Evolutionary conservation across 2,888 invertebrate genomes (phyloP).

Genomic region (Epinotia demarniana): DNA sequence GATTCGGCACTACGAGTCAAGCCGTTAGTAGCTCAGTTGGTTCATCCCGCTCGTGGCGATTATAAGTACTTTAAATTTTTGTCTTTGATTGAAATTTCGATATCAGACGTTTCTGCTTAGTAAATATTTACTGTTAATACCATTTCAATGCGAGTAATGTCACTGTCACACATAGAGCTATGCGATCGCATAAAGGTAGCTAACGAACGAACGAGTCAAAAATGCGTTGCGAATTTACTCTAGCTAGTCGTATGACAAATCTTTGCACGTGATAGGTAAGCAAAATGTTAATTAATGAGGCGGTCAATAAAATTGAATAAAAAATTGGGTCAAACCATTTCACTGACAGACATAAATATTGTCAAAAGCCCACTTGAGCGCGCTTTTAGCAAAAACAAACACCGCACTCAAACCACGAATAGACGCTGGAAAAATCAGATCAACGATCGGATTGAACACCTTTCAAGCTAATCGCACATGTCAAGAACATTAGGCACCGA

Average conservation of each 20-base stretch:
- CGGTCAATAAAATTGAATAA: background rate
- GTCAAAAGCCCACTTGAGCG: background rate
- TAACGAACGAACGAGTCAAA: background rate
- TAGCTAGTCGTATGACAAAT: background rate
- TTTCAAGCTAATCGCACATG: slow-evolving; percentile 57
- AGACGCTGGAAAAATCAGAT: slow-evolving; percentile 21
- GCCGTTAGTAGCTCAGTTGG: too few species aligned
- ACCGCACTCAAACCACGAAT: slow-evolving; percentile 17
- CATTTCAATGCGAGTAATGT: too few species aligned
- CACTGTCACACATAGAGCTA: background rate
- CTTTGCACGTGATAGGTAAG: background rate
- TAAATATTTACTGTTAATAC: too few species aligned
- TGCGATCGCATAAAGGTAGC: background rate
- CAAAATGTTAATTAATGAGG: background rate
- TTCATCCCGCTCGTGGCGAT: too few species aligned
- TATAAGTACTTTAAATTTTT: too few species aligned
- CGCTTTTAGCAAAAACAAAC: slow-evolving; percentile 12
- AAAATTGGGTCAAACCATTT: background rate
- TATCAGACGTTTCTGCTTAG: too few species aligned
- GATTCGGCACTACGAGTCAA: too few species aligned
- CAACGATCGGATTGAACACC: slow-evolving; percentile 35
- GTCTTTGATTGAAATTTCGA: too few species aligned
- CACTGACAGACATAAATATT: background rate
- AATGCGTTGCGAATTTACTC: too few species aligned
- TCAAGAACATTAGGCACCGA: slow-evolving; percentile 70